A percentile compares a stretch with the other conserved stretches of the same genome.
Conservation (phyloP, 1,140 invertebrate species). For the Diplogasteroides magnus region DNA sequence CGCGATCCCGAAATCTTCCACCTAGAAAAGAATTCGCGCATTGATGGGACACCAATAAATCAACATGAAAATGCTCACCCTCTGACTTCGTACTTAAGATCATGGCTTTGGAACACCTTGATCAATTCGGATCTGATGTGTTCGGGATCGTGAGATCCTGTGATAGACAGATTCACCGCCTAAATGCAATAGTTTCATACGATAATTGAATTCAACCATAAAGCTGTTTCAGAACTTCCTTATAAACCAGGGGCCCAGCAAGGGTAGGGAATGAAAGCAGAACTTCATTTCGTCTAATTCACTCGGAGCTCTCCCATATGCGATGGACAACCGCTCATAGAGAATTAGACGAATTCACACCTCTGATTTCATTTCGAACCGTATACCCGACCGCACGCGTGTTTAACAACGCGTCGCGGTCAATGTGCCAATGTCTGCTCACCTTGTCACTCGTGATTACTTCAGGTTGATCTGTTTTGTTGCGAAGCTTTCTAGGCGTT, state of each 20-base stretch:
- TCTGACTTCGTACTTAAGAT: constrained; percentile 26
- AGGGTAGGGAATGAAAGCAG: neutral
- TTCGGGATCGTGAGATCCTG: constrained; percentile 31
- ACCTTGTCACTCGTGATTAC: neutral
- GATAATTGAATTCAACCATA: neutral
- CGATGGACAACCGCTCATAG: neutral
- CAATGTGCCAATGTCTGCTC: too few species aligned
- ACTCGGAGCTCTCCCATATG: too few species aligned
- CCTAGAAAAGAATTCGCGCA: constrained; percentile 19
- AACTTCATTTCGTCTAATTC: too few species aligned
- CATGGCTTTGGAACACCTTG: constrained; percentile 26
- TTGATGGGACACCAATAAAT: neutral
- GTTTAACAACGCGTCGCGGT: too few species aligned
- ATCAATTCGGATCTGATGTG: constrained; percentile 25
- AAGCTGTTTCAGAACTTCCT: neutral
- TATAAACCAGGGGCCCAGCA: neutral
- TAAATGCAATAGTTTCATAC: neutral
- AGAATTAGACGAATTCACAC: constrained; percentile 4
- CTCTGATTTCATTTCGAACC: constrained; percentile 20
- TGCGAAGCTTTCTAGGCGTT: constrained; percentile 31
- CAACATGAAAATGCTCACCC: constrained; percentile 19
- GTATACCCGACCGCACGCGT: too few species aligned
- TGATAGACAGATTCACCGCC: constrained; percentile 35
- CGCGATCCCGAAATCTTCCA: constrained; percentile 32
- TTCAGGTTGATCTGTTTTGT: constrained; percentile 13